Percentiles rank a stretch among this genome's conserved stretches.
These are phyloP conservation scores for Heteromormyrus szaboi DNA, from an alignment of 2,797 vertebrate genomes.

Conservation along the genomic window DNA sequence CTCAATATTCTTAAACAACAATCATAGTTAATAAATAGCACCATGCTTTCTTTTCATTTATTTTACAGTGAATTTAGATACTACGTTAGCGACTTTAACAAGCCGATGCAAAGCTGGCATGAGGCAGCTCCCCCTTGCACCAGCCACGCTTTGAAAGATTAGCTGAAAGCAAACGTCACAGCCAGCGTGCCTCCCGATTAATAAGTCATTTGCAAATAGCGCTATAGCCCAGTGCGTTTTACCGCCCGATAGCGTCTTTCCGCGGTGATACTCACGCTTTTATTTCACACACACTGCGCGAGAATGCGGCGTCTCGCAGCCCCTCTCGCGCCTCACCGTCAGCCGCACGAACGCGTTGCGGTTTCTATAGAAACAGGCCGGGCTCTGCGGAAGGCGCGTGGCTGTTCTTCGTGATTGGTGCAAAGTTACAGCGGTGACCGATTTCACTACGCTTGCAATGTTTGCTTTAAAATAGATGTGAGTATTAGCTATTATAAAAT, in stretches of 20 bases:
- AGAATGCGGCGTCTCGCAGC: neutral
- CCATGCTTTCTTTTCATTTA: neutral
- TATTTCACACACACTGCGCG: neutral
- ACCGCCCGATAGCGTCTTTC: neutral
- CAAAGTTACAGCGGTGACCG: slow-evolving; percentile 12
- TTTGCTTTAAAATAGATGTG: neutral
- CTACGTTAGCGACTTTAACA: neutral
- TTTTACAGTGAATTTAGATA: neutral
- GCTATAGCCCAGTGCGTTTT: neutral
- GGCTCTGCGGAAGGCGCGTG: neutral
- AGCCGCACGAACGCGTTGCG: neutral
- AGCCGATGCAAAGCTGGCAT: neutral
- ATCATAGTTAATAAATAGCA: neutral
- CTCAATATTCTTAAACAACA: neutral
- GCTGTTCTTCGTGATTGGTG: slow-evolving; percentile 12
- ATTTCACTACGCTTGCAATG: neutral
- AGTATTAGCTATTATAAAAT: neutral
- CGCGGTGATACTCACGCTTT: neutral
- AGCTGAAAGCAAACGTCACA: neutral
- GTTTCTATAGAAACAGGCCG: slow-evolving; percentile 7
- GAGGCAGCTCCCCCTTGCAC: neutral
- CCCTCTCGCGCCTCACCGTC: neutral
- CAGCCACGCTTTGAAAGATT: neutral
- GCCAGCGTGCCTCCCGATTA: neutral
- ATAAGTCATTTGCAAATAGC: neutral